Percentiles rank a stretch among this genome's conserved stretches.
These are phyloP conservation scores for Heteromormyrus szaboi DNA, from an alignment of 2,797 vertebrate genomes.

Conservation along the genomic window DNA sequence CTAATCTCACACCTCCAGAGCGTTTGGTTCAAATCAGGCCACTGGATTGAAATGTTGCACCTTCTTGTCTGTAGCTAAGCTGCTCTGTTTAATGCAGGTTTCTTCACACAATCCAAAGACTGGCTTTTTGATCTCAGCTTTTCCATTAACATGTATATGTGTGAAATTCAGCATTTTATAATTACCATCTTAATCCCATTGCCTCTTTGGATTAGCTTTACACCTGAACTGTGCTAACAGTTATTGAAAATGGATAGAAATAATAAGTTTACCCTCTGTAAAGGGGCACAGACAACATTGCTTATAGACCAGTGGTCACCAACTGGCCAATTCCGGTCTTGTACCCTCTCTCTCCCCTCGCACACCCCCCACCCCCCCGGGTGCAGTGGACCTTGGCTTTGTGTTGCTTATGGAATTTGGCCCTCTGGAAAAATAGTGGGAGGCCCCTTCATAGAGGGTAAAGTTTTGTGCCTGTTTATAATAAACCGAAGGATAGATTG, in stretches of 20 bases:
- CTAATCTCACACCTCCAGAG: background rate
- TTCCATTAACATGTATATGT: background rate
- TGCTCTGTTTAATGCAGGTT: background rate
- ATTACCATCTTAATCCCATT: background rate
- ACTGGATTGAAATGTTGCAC: background rate
- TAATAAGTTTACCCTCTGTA: background rate
- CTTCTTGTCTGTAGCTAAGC: background rate
- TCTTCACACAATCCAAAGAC: background rate
- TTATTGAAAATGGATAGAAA: background rate
- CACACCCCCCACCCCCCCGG: background rate
- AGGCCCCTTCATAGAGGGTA: background rate
- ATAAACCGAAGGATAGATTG: background rate
- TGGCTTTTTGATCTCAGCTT: background rate
- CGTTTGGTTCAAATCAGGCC: background rate
- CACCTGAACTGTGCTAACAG: background rate
- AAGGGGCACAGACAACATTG: background rate
- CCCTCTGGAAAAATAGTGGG: background rate
- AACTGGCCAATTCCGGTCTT: background rate
- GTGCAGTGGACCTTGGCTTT: background rate
- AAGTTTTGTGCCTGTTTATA: background rate
- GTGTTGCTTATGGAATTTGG: background rate
- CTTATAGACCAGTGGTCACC: background rate
- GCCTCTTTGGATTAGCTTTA: background rate
- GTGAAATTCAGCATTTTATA: background rate
- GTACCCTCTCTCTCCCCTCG: background rate